phyloP scores from a whole-genome alignment of 30 jellyfish, hydroid and myxozoan species.

The Chrysaora quinquecirrha region DNA sequence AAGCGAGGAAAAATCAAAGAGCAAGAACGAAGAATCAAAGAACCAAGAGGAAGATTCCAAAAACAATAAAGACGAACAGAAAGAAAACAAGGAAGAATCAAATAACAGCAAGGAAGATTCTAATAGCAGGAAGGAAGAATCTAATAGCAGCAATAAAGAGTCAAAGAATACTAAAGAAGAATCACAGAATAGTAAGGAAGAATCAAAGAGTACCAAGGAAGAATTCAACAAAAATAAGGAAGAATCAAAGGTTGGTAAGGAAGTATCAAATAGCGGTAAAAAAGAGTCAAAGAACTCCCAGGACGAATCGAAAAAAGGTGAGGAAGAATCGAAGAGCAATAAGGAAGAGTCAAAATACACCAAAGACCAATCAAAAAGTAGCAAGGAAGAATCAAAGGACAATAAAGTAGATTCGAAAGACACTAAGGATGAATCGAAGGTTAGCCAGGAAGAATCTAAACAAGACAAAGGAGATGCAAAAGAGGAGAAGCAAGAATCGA shows the following conservation, averaged over 20 bases:
- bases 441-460: not conserved
- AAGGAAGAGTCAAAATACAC: conserved; percentile 8
- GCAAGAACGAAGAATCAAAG: not conserved
- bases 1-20: not conserved
- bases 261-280: not conserved
- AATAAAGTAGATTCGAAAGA: not conserved
- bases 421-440: no score
- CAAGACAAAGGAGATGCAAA: not conserved
- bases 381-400: not conserved
- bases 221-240: not conserved
- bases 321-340: not conserved
- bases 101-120: not conserved
- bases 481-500: not conserved
- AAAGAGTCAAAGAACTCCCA: conserved; percentile 1
- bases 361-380: not conserved
- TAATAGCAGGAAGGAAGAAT: not conserved
- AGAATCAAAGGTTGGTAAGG: not conserved
- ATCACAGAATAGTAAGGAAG: not conserved
- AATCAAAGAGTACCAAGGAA: conserved; percentile 1
- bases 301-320: not conserved
- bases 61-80: not conserved
- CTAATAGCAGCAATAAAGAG: not conserved
- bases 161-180: not conserved
- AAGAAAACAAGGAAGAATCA: not conserved
- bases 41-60: not conserved